Evolutionary conservation across 2,113 vertebrate species (phyloP), one percentile per base, ranked within the genome.

Genomic region (Diglossa brunneiventris): DNA sequence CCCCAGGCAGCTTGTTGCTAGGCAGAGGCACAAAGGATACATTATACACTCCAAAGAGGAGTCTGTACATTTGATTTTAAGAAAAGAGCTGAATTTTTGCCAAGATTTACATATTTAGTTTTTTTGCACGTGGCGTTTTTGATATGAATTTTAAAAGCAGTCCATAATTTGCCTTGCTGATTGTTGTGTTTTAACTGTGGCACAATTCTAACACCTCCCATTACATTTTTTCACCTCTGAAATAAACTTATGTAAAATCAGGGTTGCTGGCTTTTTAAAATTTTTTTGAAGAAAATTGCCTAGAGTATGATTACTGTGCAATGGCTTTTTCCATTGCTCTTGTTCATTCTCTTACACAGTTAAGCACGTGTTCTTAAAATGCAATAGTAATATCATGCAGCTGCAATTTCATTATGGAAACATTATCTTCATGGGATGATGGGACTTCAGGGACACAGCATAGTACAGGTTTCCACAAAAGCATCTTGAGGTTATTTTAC

Each of bases 1-100:
- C 52, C 46, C 41, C 56, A 74, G 73, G 30, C 79, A 41, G 62
- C 87, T 96, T 46, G 93, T 96, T 97, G 94, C 95, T 96, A 96
- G 69, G 92, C 94, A 94, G 91, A 94, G 64, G 86, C 90, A 95
- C 90, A 94, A 93, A 95, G 56, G 50, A 50, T 47, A 35, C 13
- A 6, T 62, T 64, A 78, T n/a, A 66, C 0, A 1, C 47, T 94
- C 68, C 47, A 23, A 66, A 85, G 63, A 78, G 19, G 73, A 92
- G 52, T 33, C 87, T 92, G 90, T 59, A 84, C 42, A 66, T 92
- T 64, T 72, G 77, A 87, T 79, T 89, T 80, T 64, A 55, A 90
- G 82, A 44, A 92, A 95, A 72, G 66, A 89, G 50, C 19, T 66
- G 67, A 79, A 52, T 85, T 94, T 87, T 87, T 90, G 89, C 31